phyloP scores from a whole-genome alignment of 2,888 invertebrate species.

The Sipha maydis region DNA sequence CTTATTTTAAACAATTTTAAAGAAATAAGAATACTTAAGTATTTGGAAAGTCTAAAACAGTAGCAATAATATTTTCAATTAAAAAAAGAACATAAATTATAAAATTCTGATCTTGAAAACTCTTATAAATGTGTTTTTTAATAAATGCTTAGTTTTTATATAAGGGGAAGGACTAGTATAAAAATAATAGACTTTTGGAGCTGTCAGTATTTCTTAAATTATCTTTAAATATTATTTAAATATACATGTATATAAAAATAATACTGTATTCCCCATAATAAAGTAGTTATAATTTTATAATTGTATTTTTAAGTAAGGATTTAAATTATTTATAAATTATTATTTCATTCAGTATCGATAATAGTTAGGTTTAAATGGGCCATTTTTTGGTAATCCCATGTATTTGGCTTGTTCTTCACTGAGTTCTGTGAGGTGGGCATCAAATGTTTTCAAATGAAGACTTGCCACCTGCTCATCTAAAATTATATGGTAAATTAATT shows the following conservation, averaged over 20 bases:
- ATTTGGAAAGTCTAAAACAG: too few relatives aligned
- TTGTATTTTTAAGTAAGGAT: background rate
- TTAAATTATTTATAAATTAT: background rate
- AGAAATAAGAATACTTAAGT: too few relatives aligned
- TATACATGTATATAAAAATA: background rate
- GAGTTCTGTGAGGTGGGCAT: conserved; percentile 95
- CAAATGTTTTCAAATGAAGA: conserved; percentile 95
- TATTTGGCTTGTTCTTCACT: conserved; percentile 97
- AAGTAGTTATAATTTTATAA: background rate
- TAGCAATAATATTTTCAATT: too few relatives aligned
- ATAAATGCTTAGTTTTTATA: background rate
- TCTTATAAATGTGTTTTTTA: background rate
- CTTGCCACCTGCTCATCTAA: conserved; percentile 94
- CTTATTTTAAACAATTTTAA: too few relatives aligned
- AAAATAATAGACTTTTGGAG: background rate
- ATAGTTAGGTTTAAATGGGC: conserved; percentile 98
- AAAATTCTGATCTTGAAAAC: too few relatives aligned
- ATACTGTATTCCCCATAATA: background rate
- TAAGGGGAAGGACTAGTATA: background rate
- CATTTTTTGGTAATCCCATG: conserved; percentile 95
- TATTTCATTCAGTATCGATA: conserved; percentile 76
- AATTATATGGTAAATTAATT: background rate
- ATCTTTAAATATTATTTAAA: background rate
- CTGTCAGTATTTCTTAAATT: background rate
- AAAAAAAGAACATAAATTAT: too few relatives aligned